Evolutionary conservation across 1,140 invertebrate species (phyloP).

Genomic region (Drosophila truncata): DNA sequence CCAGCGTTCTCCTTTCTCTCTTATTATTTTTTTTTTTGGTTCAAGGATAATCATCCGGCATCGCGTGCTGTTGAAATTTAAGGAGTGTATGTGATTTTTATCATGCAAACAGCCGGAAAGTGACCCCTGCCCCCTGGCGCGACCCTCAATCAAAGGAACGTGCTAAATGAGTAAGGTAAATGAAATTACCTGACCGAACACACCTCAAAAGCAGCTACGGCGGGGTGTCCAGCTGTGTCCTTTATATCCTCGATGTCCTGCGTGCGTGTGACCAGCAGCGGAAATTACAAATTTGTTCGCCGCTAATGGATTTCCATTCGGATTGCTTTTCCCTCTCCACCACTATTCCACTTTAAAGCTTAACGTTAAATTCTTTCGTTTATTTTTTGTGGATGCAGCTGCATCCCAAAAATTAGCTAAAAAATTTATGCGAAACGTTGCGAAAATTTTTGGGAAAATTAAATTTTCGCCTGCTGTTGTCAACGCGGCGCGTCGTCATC

Average conservation of each 20-base stretch:
- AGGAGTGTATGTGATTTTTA: conserved; percentile 85
- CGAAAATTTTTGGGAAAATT: conserved; percentile 46
- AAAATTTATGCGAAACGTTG: conserved; percentile 63
- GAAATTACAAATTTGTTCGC: conserved; percentile 84
- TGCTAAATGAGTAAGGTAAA: conserved; percentile 83
- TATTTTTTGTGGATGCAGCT: not conserved
- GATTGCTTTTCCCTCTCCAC: conserved; percentile 62
- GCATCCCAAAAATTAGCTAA: conserved; percentile 57
- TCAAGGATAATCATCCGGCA: conserved; percentile 84
- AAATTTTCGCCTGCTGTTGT: conserved; percentile 59
- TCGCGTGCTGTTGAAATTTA: conserved; percentile 84
- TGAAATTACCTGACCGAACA: conserved; percentile 80
- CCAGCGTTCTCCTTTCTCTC: conserved; percentile 3
- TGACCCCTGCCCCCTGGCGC: conserved; percentile 42
- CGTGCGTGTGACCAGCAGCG: conserved; percentile 67
- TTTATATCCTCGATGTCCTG: conserved; percentile 51
- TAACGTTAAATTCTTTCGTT: conserved; percentile 15
- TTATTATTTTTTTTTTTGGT: conserved; percentile 56
- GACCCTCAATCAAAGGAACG: conserved; percentile 50
- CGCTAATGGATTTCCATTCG: conserved; percentile 81
- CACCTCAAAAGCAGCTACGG: conserved; percentile 65
- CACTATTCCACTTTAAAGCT: conserved; percentile 22
- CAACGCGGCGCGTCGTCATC: conserved; percentile 41
- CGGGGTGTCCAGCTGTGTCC: conserved; percentile 41
- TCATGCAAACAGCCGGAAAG: conserved; percentile 83